Evolutionary conservation across 2,888 invertebrate species (phyloP), one percentile per base, ranked within the genome.

Genomic region (Oscheius sp.): DNA sequence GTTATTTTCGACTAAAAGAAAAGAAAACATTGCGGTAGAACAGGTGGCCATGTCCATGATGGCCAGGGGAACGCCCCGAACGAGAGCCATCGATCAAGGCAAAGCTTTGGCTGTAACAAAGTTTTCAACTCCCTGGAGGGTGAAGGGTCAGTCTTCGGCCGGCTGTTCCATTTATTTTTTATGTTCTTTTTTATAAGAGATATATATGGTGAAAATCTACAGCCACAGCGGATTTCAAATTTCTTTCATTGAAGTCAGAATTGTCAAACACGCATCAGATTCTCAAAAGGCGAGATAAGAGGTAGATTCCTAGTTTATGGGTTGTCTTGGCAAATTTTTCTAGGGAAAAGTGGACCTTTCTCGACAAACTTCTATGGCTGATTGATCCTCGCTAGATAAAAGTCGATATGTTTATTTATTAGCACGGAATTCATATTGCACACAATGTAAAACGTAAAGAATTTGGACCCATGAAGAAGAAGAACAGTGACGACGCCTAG

Each of bases 401-500:
- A 49, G 13, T n/a, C 6, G 18, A 49, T n/a, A 49, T 49, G 49
- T n/a, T 49, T n/a, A n/a, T n/a, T 35, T 35, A 35, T 35, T 35
- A 35, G 35, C 35, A 35, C 35, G 3, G 5, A 35, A 35, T 35
- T 35, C n/a, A 5, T 49, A 49, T 49, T 49, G 49, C 49, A 49
- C 49, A n/a, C n/a, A 49, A 49, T 49, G 49, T 49, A 49, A 49
- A 16, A 16, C 21, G 49, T 49, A 49, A 18, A 49, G 49, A 49
- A 18, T 18, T 49, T 49, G 49, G n/a, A 49, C 49, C 21, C 21
- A 49, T 49, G 55, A 55, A 25, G 25, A 35, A 35, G 35, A 35
- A 35, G 13, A 23, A 55, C 25, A 21, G 49, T 7, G 49, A 49
- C 49, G 49, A 55, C 23, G 13, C 5, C 76, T 83, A 87, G 66